Base-by-base conservation (phyloP, 2,113 vertebrate genomes). In the Dendrocopos noguchii region DNA sequence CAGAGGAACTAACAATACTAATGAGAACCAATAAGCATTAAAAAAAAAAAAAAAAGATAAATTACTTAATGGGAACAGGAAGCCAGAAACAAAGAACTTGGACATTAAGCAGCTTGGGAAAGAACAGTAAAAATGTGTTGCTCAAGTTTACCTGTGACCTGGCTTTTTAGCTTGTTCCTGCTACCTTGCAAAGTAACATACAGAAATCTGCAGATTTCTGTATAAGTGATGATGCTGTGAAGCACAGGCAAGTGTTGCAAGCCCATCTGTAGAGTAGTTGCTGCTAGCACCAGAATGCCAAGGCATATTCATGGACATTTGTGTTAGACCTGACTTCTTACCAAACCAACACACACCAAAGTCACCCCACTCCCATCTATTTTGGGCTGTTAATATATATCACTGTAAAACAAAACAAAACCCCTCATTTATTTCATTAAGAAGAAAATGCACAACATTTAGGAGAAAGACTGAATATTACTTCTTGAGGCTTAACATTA, bases 221-320 rank as follows among this genome's bases (percentile, higher is more conserved):
- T 80, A 21, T 17, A 86, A 34, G 34, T 66, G 52, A 28, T 22
- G 42, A 22, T 21, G 28, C 59, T 24, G n/a, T 18, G 60, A 77
- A 21, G n/a, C 36, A 60, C 3, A 36, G 14, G 42, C 12, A 6
- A 36, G 47, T 1, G 5, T 12, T 17, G 42, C 6, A 44, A 59
- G 44, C 29, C 46, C 27, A 65, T 6, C 14, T 56, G n/a, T 31
- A 55, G 13, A 33, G 50, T 28, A 3, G 20, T n/a, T 71, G 57
- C 0, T 73, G 27, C 55, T 24, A n/a, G 22, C 8, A 52, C 9
- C 64, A 87, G n/a, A 92, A 78, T 10, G 42, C 15, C 57, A 81
- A 25, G 50, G 39, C 0, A 0, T 19, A 57, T 24, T 28, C 70
- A 36, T 1, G 4, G 10, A 31, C 11, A 71, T 20, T 61, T 1